phyloP scores from a whole-genome alignment of 2,888 invertebrate species.

The Selenia dentaria region DNA sequence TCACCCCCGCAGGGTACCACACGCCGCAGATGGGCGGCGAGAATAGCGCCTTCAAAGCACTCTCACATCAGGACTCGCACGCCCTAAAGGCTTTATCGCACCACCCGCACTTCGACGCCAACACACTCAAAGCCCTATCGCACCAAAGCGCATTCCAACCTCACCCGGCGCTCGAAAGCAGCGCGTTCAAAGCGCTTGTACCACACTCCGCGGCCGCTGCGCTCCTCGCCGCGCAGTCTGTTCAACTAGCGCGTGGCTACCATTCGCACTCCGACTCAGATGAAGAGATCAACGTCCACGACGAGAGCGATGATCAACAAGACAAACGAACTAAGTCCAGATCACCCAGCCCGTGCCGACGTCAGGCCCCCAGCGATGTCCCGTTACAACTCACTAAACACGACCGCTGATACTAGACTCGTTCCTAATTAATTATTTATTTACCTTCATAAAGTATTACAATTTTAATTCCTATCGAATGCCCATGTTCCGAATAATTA shows the following conservation, averaged over 20 bases:
- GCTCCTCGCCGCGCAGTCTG: slow-evolving; percentile 77
- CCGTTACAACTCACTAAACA: slow-evolving; percentile 90
- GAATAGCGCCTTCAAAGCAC: slow-evolving; percentile 94
- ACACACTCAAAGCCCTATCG: slow-evolving; percentile 80
- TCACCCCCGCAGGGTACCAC: slow-evolving; percentile 77
- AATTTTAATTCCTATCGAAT: slow-evolving; percentile 63
- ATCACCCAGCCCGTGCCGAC: slow-evolving; percentile 74
- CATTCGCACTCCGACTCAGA: slow-evolving; percentile 87
- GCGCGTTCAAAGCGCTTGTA: slow-evolving; percentile 85
- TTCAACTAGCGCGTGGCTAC: slow-evolving; percentile 74
- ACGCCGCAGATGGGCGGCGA: slow-evolving; percentile 93
- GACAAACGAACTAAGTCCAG: slow-evolving; percentile 75
- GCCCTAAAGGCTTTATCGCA: slow-evolving; percentile 86
- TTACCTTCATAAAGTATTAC: slow-evolving; percentile 61
- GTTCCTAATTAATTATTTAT: slow-evolving; percentile 52
- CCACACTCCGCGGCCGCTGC: slow-evolving; percentile 87
- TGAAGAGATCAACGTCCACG: slow-evolving; percentile 94
- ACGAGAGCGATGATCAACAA: slow-evolving; percentile 88
- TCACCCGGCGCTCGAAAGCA: slow-evolving; percentile 69
- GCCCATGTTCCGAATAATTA: slow-evolving; percentile 66
- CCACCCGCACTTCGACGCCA: slow-evolving; percentile 80
- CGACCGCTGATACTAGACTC: slow-evolving; percentile 81
- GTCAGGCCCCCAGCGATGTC: slow-evolving; percentile 72
- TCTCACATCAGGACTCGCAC: slow-evolving; percentile 86
- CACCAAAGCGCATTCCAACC: slow-evolving; percentile 67